Base-by-base conservation (phyloP, 2,888 invertebrate species). In the Hylaea fasciaria region DNA sequence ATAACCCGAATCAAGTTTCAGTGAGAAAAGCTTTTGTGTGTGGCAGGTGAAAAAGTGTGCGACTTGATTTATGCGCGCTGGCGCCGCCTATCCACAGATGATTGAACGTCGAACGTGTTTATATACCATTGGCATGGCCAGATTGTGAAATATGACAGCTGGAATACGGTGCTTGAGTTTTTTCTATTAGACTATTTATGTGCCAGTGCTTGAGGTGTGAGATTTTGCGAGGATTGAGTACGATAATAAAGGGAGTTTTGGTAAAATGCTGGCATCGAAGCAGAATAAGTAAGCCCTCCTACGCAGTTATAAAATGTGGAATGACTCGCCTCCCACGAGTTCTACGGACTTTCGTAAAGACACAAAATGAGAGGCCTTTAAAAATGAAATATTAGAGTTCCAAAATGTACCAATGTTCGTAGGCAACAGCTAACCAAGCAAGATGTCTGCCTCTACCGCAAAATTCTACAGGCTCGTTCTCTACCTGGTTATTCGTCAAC, bases 11-110 rank as follows among this genome's bases (percentile, higher is more conserved):
- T 92, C 91, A 91, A 91, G 91, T 91, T 91, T 89, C 89, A 88
- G 85, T 87, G 82, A 81, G 87, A 87, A 32, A 89, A 84, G 89
- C 91, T 88, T 89, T 92, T 92, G 92, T 91, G 89, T 88, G 87
- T 91, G 91, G 91, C 92, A 92, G 92, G 92, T 92, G 91, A 92
- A 92, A 92, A 92, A 91, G 91, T 90, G 91, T 85, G 85, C 84
- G 83, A 81, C 85, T 84, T 91, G 92, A 92, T 92, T 92, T 92
- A 92, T 91, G 89, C 90, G 85, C 81, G 82, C 85, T 84, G 86
- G 84, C 87, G 91, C 89, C 85, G 89, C 89, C 87, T 91, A 90
- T 88, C 88, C 88, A 73, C 70, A 80, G 81, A 88, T 91, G 91
- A 92, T 92, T 91, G 91, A 92, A 90, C 87, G 90, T 74, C 75